A percentile compares a stretch with the other conserved stretches of the same genome.
These are phyloP conservation scores for Bombus superbus DNA, from an alignment of 1,140 invertebrate genomes.

Conservation along the genomic window DNA sequence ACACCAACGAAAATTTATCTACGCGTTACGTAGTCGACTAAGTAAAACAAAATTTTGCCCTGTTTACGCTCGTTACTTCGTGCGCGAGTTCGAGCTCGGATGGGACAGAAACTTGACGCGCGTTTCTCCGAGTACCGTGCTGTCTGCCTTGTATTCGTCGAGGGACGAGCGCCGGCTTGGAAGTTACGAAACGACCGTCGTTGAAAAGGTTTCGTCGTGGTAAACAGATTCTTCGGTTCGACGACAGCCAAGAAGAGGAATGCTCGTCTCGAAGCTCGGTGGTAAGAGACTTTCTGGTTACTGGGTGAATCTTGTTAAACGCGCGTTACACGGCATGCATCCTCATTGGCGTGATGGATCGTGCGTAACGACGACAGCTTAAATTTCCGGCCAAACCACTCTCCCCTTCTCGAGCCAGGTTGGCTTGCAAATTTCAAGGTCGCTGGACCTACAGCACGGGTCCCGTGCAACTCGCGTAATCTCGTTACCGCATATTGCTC, in stretches of 20 bases:
- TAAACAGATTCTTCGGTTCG: not conserved
- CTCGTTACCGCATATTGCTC: not conserved
- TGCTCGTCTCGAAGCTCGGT: not conserved
- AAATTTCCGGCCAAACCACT: slow-evolving; percentile 64
- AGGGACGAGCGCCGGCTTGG: too few relatives aligned
- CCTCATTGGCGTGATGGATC: slow-evolving; percentile 45
- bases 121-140: too few relatives aligned
- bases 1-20: too few relatives aligned
- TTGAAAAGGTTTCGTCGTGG: not conserved
- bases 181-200: too few relatives aligned
- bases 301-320: not conserved
- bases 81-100: too few relatives aligned
- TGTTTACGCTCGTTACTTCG: too few relatives aligned
- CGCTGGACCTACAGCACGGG: not conserved
- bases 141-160: too few relatives aligned
- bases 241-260: not conserved
- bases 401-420: slow-evolving; percentile 46
- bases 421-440: slow-evolving; percentile 58
- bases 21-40: too few relatives aligned
- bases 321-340: not conserved
- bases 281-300: not conserved
- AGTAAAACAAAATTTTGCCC: too few relatives aligned
- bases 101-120: too few relatives aligned
- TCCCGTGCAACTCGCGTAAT: not conserved
- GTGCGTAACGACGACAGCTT: slow-evolving; percentile 20